Conservation (phyloP, 2,113 vertebrate genomes). For the Erythrocercus mccallii region DNA sequence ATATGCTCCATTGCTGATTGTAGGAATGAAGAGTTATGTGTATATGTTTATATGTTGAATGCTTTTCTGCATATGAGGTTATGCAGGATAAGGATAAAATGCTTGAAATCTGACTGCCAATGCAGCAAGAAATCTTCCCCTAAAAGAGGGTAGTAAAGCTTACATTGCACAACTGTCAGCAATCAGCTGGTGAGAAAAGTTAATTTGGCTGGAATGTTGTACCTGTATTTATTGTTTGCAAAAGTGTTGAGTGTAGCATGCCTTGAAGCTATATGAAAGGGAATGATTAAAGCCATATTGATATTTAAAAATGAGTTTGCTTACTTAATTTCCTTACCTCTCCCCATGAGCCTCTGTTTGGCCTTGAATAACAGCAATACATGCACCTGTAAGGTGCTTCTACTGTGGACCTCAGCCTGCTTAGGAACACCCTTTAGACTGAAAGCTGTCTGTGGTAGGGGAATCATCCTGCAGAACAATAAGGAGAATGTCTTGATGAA, state of each 20-base stretch:
- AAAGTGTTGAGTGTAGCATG: background rate
- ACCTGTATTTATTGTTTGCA: background rate
- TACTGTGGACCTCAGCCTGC: background rate
- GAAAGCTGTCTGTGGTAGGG: background rate
- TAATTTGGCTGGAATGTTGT: background rate
- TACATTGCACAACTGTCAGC: background rate
- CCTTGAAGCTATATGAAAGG: background rate
- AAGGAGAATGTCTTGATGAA: background rate
- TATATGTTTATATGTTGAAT: background rate
- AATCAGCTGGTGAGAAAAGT: background rate
- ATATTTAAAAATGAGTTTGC: background rate
- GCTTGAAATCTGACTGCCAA: background rate
- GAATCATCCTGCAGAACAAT: background rate
- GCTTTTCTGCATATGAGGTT: background rate
- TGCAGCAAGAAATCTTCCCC: background rate
- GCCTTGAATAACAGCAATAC: background rate
- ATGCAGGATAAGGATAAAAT: background rate
- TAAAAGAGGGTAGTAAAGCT: background rate
- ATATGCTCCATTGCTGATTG: background rate
- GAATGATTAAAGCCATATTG: background rate
- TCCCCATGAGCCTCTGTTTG: background rate
- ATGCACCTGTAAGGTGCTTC: rapidly evolving
- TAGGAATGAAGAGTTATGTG: background rate
- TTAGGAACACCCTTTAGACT: background rate
- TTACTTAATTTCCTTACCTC: background rate